A percentile compares a stretch with the other conserved stretches of the same genome.
Conservation (phyloP, 64 coral and sea anemone species). For the Montipora sp. region DNA sequence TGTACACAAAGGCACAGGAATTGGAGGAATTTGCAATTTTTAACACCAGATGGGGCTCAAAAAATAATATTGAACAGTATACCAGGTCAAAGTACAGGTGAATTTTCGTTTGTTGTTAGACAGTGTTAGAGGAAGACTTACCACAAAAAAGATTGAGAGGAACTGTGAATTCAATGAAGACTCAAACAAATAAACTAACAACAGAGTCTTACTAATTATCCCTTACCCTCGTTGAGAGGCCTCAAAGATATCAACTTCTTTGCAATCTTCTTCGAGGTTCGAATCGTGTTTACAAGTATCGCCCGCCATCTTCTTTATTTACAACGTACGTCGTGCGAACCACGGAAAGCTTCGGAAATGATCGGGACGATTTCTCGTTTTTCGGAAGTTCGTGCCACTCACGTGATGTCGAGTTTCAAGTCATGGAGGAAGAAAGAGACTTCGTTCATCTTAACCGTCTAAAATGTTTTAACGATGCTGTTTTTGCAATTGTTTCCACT, state of each 20-base stretch:
- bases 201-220: neutral
- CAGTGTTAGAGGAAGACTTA: too few relatives aligned
- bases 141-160: too few relatives aligned
- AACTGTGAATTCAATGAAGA: too few relatives aligned
- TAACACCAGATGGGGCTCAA: too few relatives aligned
- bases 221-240: conserved; percentile 89
- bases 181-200: neutral
- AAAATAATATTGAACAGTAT: too few relatives aligned
- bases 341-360: conserved; percentile 17
- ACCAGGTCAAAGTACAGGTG: neutral
- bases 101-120: neutral
- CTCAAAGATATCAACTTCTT: conserved; percentile 85
- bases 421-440: conserved; percentile 79
- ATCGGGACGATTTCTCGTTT: neutral
- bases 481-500: conserved; percentile 97
- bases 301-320: conserved; percentile 62
- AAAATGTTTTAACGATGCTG: conserved; percentile 95
- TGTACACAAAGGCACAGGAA: too few relatives aligned
- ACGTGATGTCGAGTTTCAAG: conserved; percentile 42
- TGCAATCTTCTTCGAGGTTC: conserved; percentile 39
- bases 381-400: conserved; percentile 3
- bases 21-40: too few relatives aligned
- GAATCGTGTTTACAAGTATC: conserved; percentile 39
- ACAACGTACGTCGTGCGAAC: neutral
- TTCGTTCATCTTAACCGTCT: conserved; percentile 89